Base-by-base conservation (phyloP, 2,113 vertebrate genomes). In the Xiphias gladius region DNA sequence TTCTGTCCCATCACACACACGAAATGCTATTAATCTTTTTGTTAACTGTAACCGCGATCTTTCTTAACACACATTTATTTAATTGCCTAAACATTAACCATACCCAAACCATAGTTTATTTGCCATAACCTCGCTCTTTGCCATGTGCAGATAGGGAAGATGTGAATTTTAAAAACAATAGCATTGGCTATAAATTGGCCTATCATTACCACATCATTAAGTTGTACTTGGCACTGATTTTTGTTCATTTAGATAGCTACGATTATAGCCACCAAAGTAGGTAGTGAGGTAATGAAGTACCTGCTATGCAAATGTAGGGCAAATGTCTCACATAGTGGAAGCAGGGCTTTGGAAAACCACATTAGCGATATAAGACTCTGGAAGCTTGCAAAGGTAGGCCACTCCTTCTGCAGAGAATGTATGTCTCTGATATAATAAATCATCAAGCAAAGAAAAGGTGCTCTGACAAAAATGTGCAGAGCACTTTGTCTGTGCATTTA, bases 381-480 rank as follows among this genome's bases (percentile, higher is more conserved):
- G 35, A 81, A 62, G 64, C 55, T 61, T 52, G 35, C 59, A 83
- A 54, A 88, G 80, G 46, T 80, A 88, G 85, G 73, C 28, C 76
- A 84, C 32, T 68, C 1, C 59, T 58, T 48, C 79, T 72, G 82
- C 77, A 67, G 76, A 83, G 73, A 73, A 71, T 55, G 75, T 24
- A 77, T 43, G 17, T 74, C 74, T 84, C 70, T 61, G 65, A 88
- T 73, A 91, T 76, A 73, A 83, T 90, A 87, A 86, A 90, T 90
- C 85, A 86, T 54, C 24, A 58, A 35, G 37, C 43, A 58, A 61
- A 66, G 22, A 66, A 57, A 64, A 48, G n/a, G 63, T 24, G 5
- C 59, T 65, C 52, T 70, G 83, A 71, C 66, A 80, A 68, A 65
- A 69, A 12, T 48, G 24, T 48, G 4, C 50, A 62, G 24, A 39